Evolutionary conservation across 2,113 vertebrate species (phyloP), one percentile per base, ranked within the genome.

Genomic region (Equus quagga): DNA sequence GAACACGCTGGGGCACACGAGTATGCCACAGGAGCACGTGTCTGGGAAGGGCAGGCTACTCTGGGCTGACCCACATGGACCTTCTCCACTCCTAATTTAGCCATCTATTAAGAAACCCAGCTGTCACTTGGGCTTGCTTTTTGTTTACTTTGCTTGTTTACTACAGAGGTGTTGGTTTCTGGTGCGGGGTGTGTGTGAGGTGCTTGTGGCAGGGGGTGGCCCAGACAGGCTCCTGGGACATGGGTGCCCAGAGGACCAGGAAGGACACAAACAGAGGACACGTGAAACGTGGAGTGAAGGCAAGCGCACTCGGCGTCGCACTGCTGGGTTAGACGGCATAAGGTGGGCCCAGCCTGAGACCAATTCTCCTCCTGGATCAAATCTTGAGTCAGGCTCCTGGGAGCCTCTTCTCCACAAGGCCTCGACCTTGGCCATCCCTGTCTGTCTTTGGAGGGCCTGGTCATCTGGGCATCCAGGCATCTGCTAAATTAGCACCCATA

Each of bases 21-120:
- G 5, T 6, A 14, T 2, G 19, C 12, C 18, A 56, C 41, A 31
- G 19, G 17, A 44, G 31, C 24, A 0, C 1, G 4, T 11, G 21
- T 28, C 41, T 73, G 33, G 28, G 46, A 49, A 79, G 11, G 36
- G 31, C 23, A 41, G 33, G 51, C 51, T 36, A 15, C 33, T 14
- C 33, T 41, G 23, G 54, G 19, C 26, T 84, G 51, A 54, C 51
- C 51, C 51, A 54, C 51, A 12, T 14, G 13, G 51, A 54, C 51
- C 51, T 54, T 54, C 51, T 14, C 51, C 51, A 54, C 12, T 54
- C 14, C 81, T 36, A 13, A 12, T 69, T 80, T 75, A 54, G 19
- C 36, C 44, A 33, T 18, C 24, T 21, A 44, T 54, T 54, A 54
- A 54, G 51, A 14, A 54, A 54, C 15, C 51, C 15, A 14, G 51